Base-by-base conservation (phyloP, 2,113 vertebrate species). In the Psittacara wagleri region DNA sequence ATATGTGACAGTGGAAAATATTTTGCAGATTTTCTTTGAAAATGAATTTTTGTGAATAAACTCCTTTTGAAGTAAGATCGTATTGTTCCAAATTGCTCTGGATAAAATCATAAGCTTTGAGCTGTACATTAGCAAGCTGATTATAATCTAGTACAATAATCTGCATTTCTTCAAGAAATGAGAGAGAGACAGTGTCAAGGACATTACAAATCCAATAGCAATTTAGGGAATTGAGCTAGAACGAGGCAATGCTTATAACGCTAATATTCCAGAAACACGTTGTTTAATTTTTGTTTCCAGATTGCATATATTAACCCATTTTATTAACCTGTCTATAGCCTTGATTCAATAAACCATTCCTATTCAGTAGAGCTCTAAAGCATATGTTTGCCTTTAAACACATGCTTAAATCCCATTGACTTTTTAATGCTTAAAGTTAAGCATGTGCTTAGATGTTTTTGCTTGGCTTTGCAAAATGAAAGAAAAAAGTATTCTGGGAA, bases 371-470 rank as follows among this genome's bases (percentile, higher is more conserved):
- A 94, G 94, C 95, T 96, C 66, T 96, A 95, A 97, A 96, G 92
- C 95, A 97, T 94, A 96, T 97, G 94, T 95, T 95, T 96, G 96
- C 83, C 90, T 94, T 94, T 96, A 97, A 96, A 96, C 92, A 96
- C 95, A 92, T 94, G 92, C 57, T 97, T 96, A 93, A 91, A 95
- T 94, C 90, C 94, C 94, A 94, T 95, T 95, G 96, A 96, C 86
- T 96, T 96, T 92, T 95, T 97, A 94, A 96, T 96, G 95, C 91
- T 93, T 94, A 96, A 96, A 95, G 92, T 96, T 97, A 96, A 97
- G 96, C 90, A 69, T 29, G 88, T 94, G 66, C 88, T 96, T 95
- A 94, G 88, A 88, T 82, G 67, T 18, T 95, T 83, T 80, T 88
- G 29, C 86, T 87, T 89, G 81, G 57, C 44, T 79, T 39, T 81